These are phyloP conservation scores for Borostomias antarcticus DNA, from an alignment of 2,797 vertebrate species.

Conservation along the genomic window DNA sequence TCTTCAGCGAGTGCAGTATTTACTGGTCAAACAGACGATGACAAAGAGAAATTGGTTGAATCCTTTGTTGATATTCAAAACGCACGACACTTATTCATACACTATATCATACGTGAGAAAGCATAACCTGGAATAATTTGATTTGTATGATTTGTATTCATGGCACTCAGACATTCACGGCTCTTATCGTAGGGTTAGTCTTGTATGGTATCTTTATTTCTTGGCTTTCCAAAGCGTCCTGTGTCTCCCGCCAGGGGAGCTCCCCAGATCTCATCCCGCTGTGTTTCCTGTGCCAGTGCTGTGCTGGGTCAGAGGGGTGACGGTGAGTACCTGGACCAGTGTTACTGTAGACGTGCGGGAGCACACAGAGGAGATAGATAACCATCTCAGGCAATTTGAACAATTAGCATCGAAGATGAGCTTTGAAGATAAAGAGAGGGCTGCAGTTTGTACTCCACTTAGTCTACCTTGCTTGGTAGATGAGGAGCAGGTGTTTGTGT, in stretches of 20 bases:
- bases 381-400: slow-evolving; percentile 64
- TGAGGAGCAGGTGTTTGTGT: background rate
- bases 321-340: slow-evolving; percentile 57
- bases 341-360: slow-evolving; percentile 53
- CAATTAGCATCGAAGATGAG: slow-evolving; percentile 63
- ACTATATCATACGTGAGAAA: background rate
- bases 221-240: background rate
- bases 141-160: background rate
- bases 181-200: background rate
- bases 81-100: slow-evolving; percentile 14
- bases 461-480: background rate
- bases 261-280: slow-evolving; percentile 36
- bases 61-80: slow-evolving; percentile 47
- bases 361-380: slow-evolving; percentile 29
- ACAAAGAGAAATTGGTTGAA: slow-evolving; percentile 53
- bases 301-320: slow-evolving; percentile 43
- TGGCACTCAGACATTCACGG: background rate
- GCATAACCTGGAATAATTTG: background rate
- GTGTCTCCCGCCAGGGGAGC: slow-evolving; percentile 17
- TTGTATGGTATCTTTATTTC: background rate
- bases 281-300: slow-evolving; percentile 52
- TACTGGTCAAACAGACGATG: slow-evolving; percentile 50
- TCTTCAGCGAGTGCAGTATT: slow-evolving; percentile 49
- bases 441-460: slow-evolving; percentile 45
- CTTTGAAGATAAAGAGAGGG: slow-evolving; percentile 6